Evolutionary conservation across 2,797 vertebrate genomes (phyloP).

Genomic region (Aldrovandia affinis): DNA sequence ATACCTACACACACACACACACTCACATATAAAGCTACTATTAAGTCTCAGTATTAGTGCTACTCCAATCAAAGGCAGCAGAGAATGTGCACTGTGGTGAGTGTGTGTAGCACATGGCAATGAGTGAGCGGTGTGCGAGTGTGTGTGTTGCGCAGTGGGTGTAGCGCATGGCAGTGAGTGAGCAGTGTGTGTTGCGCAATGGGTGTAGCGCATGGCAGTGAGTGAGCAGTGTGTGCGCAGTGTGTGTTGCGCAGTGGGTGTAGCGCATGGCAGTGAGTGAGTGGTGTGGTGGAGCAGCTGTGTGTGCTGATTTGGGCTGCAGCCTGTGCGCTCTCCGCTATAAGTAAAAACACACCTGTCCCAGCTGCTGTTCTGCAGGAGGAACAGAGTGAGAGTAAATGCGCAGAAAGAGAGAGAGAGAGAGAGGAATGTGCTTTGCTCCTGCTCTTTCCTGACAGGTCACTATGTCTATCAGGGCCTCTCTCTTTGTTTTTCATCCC

Average conservation of each 20-base stretch:
- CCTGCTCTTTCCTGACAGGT: constrained; percentile 8
- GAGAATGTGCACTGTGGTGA: no score
- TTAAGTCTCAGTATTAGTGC: neutral
- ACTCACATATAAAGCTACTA: no score
- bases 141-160: no score
- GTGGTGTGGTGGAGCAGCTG: constrained; percentile 24
- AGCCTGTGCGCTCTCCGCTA: constrained; percentile 38
- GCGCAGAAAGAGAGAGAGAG: constrained; percentile 38
- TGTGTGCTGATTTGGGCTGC: constrained; percentile 23
- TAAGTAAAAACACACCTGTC: constrained; percentile 51
- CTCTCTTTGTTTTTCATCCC: constrained; percentile 24
- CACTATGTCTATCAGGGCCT: constrained; percentile 18
- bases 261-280: neutral
- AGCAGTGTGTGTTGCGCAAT: neutral
- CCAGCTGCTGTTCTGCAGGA: constrained; percentile 43
- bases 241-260: neutral
- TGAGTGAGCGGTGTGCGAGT: no score
- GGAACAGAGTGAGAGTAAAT: constrained; percentile 31
- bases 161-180: neutral
- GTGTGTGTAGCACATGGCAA: no score
- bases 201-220: neutral
- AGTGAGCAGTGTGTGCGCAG: neutral
- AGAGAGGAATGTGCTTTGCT: constrained; percentile 36
- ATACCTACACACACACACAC: no score
- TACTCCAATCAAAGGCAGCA: neutral